Evolutionary conservation across 2,797 vertebrate genomes (phyloP).

Genomic region (Phalloptychus januarius): DNA sequence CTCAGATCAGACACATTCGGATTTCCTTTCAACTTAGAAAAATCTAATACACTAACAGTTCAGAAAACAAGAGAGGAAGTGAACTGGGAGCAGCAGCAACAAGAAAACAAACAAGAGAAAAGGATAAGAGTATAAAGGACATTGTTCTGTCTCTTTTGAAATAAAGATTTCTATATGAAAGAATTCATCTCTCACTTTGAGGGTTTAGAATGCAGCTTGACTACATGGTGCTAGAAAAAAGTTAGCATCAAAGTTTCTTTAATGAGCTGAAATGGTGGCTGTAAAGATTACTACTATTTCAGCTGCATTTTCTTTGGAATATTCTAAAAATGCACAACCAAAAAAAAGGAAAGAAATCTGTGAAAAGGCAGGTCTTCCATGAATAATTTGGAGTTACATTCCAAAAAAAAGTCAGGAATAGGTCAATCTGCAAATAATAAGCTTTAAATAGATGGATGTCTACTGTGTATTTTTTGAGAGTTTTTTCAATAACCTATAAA

Average conservation of each 20-base stretch:
- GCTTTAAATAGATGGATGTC: background rate
- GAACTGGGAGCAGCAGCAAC: background rate
- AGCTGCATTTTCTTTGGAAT: background rate
- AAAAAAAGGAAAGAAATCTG: background rate
- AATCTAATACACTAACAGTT: constrained; percentile 31
- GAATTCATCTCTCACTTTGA: background rate
- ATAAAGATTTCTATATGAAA: constrained; percentile 45
- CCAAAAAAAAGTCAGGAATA: no score
- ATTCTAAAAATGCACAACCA: no score
- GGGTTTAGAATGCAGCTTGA: constrained; percentile 25
- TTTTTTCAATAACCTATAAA: background rate
- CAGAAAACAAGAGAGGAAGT: background rate
- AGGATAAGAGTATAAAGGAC: constrained; percentile 12
- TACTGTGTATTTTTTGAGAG: background rate
- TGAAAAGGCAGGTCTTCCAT: background rate
- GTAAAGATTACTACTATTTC: background rate
- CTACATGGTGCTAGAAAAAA: constrained; percentile 17
- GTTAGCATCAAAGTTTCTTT: background rate
- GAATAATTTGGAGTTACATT: background rate
- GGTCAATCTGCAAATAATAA: no score
- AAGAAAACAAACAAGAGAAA: constrained; percentile 8
- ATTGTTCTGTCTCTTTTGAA: constrained; percentile 39
- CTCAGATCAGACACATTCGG: constrained; percentile 43
- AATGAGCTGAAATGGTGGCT: background rate
- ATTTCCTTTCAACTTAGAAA: constrained; percentile 45